Evolutionary conservation across 1,140 invertebrate species (phyloP).

Genomic region (Pseudobourletiella spinata): DNA sequence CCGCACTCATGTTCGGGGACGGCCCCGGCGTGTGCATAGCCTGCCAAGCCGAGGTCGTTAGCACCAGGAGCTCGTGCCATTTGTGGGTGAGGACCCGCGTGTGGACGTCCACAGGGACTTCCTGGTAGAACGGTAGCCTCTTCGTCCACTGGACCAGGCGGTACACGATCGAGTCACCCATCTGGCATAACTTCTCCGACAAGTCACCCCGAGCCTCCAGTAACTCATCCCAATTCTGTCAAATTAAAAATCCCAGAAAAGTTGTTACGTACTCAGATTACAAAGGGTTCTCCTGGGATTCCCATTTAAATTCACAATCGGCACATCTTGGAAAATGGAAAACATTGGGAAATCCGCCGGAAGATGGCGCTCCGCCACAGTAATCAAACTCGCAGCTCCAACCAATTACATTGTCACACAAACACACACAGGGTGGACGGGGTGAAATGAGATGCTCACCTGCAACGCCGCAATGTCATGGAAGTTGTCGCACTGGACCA

Average conservation of each 20-base stretch:
- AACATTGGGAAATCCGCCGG: too few relatives aligned
- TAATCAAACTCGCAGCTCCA: constrained; percentile 1
- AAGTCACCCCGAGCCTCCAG: constrained; percentile 82
- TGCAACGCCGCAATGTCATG: constrained; percentile 81
- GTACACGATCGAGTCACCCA: constrained; percentile 91
- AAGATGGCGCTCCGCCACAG: too few relatives aligned
- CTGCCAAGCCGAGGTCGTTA: constrained; percentile 87
- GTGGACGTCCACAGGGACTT: constrained; percentile 55
- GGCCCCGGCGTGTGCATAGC: constrained; percentile 64
- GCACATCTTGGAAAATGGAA: too few relatives aligned
- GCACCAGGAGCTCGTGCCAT: constrained; percentile 91
- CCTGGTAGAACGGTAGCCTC: constrained; percentile 88
- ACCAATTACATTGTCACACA: too few relatives aligned
- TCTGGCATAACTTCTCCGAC: constrained; percentile 84
- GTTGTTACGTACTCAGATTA: too few relatives aligned
- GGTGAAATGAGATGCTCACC: too few relatives aligned
- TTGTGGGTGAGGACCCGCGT: constrained; percentile 91
- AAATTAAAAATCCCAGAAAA: too few relatives aligned
- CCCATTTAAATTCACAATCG: too few relatives aligned
- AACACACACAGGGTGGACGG: too few relatives aligned
- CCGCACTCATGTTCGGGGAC: constrained; percentile 25
- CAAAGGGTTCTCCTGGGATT: too few relatives aligned
- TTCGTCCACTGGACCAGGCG: constrained; percentile 94
- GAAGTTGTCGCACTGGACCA: constrained; percentile 91
- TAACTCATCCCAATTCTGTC: constrained; percentile 74